These are phyloP conservation scores for Thamnophis sirtalis DNA, from an alignment of 2,113 vertebrate species.

Conservation along the genomic window DNA sequence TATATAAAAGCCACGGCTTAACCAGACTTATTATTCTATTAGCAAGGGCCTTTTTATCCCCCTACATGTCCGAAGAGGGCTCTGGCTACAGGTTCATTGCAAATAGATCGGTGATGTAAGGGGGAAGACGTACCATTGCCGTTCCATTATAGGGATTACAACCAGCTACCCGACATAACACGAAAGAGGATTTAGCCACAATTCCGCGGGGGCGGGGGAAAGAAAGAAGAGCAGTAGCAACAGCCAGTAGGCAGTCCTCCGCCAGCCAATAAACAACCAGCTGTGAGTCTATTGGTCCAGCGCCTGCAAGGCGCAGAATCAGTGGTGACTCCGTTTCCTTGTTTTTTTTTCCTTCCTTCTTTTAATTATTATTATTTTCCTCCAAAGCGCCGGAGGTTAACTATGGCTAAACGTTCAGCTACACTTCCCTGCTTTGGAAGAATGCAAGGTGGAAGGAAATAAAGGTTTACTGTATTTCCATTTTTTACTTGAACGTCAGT, in stretches of 20 bases:
- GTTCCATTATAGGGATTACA: background rate
- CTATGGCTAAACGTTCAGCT: background rate
- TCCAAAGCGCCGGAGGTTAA: too few relatives aligned
- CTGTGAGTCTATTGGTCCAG: background rate
- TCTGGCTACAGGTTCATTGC: background rate
- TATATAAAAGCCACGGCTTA: background rate
- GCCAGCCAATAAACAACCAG: slow-evolving; percentile 4
- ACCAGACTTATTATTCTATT: background rate
- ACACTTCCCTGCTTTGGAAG: background rate
- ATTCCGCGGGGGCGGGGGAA: background rate
- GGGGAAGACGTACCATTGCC: background rate
- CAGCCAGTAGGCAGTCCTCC: background rate
- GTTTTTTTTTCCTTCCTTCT: background rate
- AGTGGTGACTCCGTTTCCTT: background rate
- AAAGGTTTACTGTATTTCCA: background rate
- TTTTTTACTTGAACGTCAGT: background rate
- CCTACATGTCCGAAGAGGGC: background rate
- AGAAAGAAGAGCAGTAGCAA: background rate
- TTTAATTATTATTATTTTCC: background rate
- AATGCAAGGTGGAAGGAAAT: background rate
- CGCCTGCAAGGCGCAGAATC: slow-evolving; percentile 1
- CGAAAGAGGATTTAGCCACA: background rate
- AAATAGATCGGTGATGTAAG: background rate
- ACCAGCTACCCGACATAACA: background rate
- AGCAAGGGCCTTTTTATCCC: background rate